These are phyloP conservation scores for Lacerta agilis DNA, from an alignment of 2,797 vertebrate species.

Conservation along the genomic window DNA sequence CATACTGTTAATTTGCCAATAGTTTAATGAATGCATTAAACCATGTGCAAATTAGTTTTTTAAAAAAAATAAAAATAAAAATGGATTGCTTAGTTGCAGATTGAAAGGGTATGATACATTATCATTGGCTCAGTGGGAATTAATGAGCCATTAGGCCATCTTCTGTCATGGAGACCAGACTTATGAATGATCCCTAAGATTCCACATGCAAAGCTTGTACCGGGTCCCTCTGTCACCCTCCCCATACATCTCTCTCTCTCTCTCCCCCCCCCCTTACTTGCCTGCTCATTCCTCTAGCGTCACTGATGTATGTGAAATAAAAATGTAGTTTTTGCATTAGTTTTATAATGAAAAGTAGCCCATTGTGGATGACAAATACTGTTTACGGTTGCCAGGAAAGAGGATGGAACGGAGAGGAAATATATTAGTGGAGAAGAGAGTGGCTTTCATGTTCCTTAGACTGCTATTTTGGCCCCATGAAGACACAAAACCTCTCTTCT, in stretches of 20 bases:
- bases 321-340: conserved; percentile 73
- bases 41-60: conserved; percentile 79
- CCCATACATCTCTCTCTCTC: conserved; percentile 70
- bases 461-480: conserved; percentile 72
- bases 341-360: conserved; percentile 78
- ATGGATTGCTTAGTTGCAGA: conserved; percentile 76
- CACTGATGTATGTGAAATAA: conserved; percentile 73
- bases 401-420: conserved; percentile 73
- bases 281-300: conserved; percentile 54
- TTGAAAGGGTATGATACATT: conserved; percentile 78
- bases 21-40: conserved; percentile 83
- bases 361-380: conserved; percentile 78
- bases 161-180: conserved; percentile 75
- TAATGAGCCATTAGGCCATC: conserved; percentile 80
- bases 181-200: conserved; percentile 72
- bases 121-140: conserved; percentile 74
- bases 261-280: not conserved
- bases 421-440: conserved; percentile 77
- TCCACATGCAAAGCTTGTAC: conserved; percentile 61
- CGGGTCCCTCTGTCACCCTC: conserved; percentile 50
- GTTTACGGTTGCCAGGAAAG: conserved; percentile 76
- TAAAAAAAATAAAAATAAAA: too few relatives aligned
- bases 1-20: conserved; percentile 80
- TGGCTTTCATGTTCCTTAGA: conserved; percentile 77
- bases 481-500: conserved; percentile 76